Conservation (phyloP, 1,140 invertebrate genomes). For the Cecropterus lyciades region DNA sequence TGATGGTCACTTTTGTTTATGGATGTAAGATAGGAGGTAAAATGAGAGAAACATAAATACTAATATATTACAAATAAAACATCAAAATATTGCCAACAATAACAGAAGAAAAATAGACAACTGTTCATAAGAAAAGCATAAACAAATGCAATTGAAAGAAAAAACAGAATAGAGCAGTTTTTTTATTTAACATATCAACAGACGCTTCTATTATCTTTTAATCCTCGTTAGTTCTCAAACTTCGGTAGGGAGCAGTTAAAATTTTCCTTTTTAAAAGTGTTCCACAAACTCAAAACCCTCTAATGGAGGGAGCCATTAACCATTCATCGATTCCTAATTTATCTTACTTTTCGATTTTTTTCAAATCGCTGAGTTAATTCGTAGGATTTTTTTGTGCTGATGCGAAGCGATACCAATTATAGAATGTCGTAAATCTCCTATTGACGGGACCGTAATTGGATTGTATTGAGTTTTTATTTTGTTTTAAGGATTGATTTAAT, state of each 20-base stretch:
- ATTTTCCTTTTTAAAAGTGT: conserved; percentile 68
- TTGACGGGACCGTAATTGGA: conserved; percentile 33
- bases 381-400: conserved; percentile 53
- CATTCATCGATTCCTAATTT: conserved; percentile 80
- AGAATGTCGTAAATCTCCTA: conserved; percentile 60
- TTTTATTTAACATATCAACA: neutral
- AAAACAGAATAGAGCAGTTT: too few relatives aligned
- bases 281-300: conserved; percentile 72
- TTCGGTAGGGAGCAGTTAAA: conserved; percentile 68
- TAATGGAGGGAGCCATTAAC: conserved; percentile 78
- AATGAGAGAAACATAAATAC: too few relatives aligned
- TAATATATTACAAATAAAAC: too few relatives aligned
- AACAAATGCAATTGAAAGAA: too few relatives aligned
- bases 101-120: too few relatives aligned
- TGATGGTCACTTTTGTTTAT: too few relatives aligned
- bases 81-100: too few relatives aligned
- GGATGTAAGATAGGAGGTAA: too few relatives aligned
- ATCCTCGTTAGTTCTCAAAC: conserved; percentile 59
- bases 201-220: conserved; percentile 39
- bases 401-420: conserved; percentile 58
- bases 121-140: too few relatives aligned
- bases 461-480: conserved; percentile 32
- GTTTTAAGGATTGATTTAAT: conserved; percentile 38
- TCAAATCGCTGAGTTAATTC: conserved; percentile 66
- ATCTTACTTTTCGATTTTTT: conserved; percentile 73